Evolutionary conservation across 1,140 invertebrate species (phyloP).

Genomic region (Scaptomyza pallida): DNA sequence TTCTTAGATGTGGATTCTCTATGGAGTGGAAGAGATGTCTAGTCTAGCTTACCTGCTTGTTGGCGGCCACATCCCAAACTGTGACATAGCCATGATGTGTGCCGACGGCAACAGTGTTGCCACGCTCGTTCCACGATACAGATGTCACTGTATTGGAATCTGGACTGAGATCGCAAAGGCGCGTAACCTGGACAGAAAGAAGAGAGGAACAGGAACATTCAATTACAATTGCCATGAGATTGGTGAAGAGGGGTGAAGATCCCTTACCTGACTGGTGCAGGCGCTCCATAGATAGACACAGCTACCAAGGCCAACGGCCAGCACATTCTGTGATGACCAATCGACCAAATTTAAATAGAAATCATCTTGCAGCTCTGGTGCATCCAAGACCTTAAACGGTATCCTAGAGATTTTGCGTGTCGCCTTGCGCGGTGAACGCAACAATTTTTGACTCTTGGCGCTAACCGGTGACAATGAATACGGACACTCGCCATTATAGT

Average conservation of each 20-base stretch:
- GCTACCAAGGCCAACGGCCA: conserved; percentile 98
- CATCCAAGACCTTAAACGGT: conserved; percentile 98
- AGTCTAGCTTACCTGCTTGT: conserved; percentile 89
- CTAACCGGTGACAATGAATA: conserved; percentile 97
- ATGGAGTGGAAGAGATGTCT: too few species aligned
- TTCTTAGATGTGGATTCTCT: not conserved
- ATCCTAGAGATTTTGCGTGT: conserved; percentile 98
- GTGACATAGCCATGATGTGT: conserved; percentile 98
- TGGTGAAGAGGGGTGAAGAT: too few species aligned
- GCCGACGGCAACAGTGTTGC: conserved; percentile 98
- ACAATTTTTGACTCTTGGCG: conserved; percentile 96
- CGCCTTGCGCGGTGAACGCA: conserved; percentile 96
- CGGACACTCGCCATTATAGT: conserved; percentile 88
- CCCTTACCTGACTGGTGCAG: conserved; percentile 95
- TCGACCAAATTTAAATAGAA: conserved; percentile 99
- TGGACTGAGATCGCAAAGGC: conserved; percentile 96
- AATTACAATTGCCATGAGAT: not conserved
- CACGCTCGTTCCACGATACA: conserved; percentile 99
- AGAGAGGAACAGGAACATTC: not conserved
- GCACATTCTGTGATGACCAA: conserved; percentile 99
- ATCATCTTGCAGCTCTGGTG: conserved; percentile 99
- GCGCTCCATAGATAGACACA: conserved; percentile 99
- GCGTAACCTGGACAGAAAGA: conserved; percentile 91
- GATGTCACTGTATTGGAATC: conserved; percentile 98
- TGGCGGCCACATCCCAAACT: conserved; percentile 98